phyloP scores from a whole-genome alignment of 53 echinoderm and acorn worm genomes.

The Zoroaster sp. region DNA sequence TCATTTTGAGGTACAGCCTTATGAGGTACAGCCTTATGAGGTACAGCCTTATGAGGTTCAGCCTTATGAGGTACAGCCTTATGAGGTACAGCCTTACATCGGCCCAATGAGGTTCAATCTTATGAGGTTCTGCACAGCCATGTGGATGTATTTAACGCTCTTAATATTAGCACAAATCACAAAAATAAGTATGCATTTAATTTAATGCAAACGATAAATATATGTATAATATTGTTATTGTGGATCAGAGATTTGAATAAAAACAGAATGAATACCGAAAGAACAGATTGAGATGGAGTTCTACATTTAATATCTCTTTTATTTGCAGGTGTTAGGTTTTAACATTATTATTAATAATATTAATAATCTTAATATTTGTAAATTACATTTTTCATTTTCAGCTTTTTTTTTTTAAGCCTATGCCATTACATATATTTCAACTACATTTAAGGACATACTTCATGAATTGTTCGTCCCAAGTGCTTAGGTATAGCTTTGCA shows the following conservation, averaged over 20 bases:
- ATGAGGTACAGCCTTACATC: too few species aligned
- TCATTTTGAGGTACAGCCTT: too few species aligned
- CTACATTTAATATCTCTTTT: background rate
- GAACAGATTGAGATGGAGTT: background rate
- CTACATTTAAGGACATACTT: background rate
- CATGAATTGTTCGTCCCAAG: background rate
- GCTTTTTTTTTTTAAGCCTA: background rate
- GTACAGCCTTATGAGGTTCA: too few species aligned
- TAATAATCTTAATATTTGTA: background rate
- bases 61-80: too few species aligned
- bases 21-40: too few species aligned
- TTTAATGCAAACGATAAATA: constrained; percentile 1
- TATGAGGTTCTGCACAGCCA: background rate
- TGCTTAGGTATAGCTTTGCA: background rate
- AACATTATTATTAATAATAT: too few species aligned
- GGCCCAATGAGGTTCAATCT: too few species aligned
- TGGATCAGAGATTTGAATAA: background rate
- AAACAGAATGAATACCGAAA: background rate
- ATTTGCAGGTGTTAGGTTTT: background rate
- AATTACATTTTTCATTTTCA: background rate
- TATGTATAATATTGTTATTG: background rate
- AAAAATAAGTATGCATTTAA: constrained; percentile 24
- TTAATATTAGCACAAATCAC: background rate
- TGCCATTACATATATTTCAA: background rate
- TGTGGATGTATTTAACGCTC: background rate